Percentiles rank a stretch among this genome's conserved stretches.
phyloP scores from a whole-genome alignment of 2,113 vertebrate species.

The Siphamia tubifer region DNA sequence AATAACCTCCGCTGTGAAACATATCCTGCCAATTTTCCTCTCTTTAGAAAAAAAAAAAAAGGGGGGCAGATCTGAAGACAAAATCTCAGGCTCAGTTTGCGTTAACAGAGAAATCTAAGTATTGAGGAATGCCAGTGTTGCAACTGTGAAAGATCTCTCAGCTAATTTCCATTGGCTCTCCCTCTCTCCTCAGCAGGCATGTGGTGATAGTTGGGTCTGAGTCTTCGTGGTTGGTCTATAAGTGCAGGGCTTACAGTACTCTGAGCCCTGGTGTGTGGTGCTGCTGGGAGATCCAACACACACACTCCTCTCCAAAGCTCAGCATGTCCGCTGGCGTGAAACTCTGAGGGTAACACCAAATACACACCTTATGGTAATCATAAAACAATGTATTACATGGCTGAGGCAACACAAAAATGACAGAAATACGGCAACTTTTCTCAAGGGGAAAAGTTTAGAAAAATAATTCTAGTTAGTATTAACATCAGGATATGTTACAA shows the following conservation, averaged over 20 bases:
- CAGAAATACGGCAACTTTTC: slow-evolving; percentile 17
- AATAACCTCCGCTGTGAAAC: slow-evolving; percentile 29
- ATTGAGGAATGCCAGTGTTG: slow-evolving; percentile 41
- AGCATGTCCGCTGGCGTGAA: slow-evolving; percentile 43
- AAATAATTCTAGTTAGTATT: slow-evolving; percentile 6
- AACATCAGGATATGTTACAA: slow-evolving; percentile 13
- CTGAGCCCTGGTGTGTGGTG: slow-evolving; percentile 45
- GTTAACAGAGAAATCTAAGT: slow-evolving; percentile 34
- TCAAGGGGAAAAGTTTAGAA: slow-evolving; percentile 4
- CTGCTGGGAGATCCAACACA: slow-evolving; percentile 48
- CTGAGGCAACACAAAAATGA: slow-evolving; percentile 17
- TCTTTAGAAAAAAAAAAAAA: slow-evolving; percentile 19
- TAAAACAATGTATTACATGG: slow-evolving; percentile 33
- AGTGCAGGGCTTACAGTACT: slow-evolving; percentile 52
- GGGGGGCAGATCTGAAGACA: not conserved
- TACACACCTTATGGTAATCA: slow-evolving; percentile 50
- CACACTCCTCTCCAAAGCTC: slow-evolving; percentile 37
- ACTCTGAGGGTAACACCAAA: slow-evolving; percentile 35
- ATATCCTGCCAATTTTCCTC: slow-evolving; percentile 40
- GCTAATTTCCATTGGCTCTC: slow-evolving; percentile 56
- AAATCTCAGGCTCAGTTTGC: slow-evolving; percentile 17
- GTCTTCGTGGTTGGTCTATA: slow-evolving; percentile 67
- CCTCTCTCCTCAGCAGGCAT: slow-evolving; percentile 41
- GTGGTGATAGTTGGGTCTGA: slow-evolving; percentile 39
- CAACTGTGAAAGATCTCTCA: slow-evolving; percentile 45